phyloP scores from a whole-genome alignment of 2,888 invertebrate species.

The Volucella zonaria region DNA sequence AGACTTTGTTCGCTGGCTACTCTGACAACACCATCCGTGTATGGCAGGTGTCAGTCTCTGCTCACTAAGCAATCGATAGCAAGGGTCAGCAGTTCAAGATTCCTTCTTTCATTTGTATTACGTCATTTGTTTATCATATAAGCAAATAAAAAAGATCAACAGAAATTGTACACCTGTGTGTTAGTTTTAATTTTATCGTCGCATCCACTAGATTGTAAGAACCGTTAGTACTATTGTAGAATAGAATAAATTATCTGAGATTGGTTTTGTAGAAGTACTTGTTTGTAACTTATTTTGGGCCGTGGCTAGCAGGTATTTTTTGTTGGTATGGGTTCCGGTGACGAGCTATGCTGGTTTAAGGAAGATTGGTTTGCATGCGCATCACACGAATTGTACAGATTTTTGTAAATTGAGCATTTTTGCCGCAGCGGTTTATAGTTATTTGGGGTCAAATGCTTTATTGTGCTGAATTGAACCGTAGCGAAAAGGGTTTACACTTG shows the following conservation, averaged over 20 bases:
- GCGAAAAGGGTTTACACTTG: no score
- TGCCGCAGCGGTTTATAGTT: no score
- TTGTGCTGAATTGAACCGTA: no score
- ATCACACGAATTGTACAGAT: no score
- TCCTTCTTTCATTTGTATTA: slow-evolving; percentile 69
- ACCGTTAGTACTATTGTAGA: slow-evolving; percentile 3
- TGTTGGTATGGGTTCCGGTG: no score
- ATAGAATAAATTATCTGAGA: slow-evolving; percentile 21
- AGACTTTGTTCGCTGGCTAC: slow-evolving; percentile 99
- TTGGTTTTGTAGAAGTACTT: slow-evolving; percentile 1
- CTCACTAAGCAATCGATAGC: slow-evolving; percentile 85
- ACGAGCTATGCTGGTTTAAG: no score
- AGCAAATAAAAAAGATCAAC: slow-evolving; percentile 78
- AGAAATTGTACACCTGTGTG: slow-evolving; percentile 56
- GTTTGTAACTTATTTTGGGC: slow-evolving; percentile 6
- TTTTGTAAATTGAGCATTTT: no score
- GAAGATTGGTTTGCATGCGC: no score
- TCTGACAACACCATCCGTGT: slow-evolving; percentile 99
- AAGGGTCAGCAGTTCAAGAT: slow-evolving; percentile 11
- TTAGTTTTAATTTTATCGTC: slow-evolving; percentile 58
- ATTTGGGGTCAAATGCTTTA: no score
- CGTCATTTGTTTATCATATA: slow-evolving; percentile 79
- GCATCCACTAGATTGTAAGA: no score
- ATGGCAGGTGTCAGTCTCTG: slow-evolving; percentile 97
- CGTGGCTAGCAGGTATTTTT: no score